Percentiles rank a stretch among this genome's conserved stretches.
These are phyloP conservation scores for Hedychridium roseum DNA, from an alignment of 2,888 invertebrate genomes.

Conservation along the genomic window DNA sequence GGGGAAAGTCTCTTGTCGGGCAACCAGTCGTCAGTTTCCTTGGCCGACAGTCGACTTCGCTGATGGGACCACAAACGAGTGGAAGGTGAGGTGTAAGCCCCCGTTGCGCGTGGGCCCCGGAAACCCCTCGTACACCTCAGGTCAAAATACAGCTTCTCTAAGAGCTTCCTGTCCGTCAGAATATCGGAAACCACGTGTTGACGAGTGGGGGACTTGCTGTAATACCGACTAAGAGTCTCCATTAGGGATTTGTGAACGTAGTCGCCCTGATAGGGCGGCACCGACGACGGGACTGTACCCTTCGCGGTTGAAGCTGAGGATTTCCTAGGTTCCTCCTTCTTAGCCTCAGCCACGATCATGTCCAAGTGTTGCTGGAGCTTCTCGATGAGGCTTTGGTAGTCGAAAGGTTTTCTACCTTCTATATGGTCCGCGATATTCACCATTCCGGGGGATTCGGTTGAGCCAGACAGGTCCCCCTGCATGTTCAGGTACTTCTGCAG, in stretches of 20 bases:
- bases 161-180: conserved; percentile 75
- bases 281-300: conserved; percentile 52
- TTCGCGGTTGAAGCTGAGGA: neutral
- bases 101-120: conserved; percentile 60
- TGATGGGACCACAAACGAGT: conserved; percentile 47
- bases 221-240: conserved; percentile 75
- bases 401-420: conserved; percentile 58
- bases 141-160: conserved; percentile 79
- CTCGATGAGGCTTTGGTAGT: conserved; percentile 72
- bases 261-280: conserved; percentile 64
- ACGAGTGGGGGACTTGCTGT: conserved; percentile 71
- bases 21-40: conserved; percentile 38
- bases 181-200: conserved; percentile 78
- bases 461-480: conserved; percentile 63
- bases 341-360: conserved; percentile 56
- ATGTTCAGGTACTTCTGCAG: conserved; percentile 74
- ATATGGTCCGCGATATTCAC: neutral
- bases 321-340: conserved; percentile 29
- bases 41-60: conserved; percentile 30
- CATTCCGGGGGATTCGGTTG: conserved; percentile 26
- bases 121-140: conserved; percentile 73
- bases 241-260: conserved; percentile 70
- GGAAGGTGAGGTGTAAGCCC: conserved; percentile 56
- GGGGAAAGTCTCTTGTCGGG: conserved; percentile 63
- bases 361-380: conserved; percentile 71